These are phyloP conservation scores for Sinopyrophorus schimmeli DNA, from an alignment of 2,888 invertebrate genomes.

Conservation along the genomic window DNA sequence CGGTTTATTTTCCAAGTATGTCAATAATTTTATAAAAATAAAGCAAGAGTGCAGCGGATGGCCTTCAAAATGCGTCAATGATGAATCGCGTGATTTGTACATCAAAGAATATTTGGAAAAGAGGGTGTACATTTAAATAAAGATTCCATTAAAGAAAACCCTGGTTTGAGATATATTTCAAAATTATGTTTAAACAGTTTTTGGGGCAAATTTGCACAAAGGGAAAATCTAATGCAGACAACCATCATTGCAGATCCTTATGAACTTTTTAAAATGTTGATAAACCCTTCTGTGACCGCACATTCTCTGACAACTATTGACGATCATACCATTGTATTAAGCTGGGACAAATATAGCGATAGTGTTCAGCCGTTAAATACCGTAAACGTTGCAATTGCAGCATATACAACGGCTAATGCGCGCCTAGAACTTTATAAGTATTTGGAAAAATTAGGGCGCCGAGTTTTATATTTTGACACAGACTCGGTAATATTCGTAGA, in stretches of 20 bases:
- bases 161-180: no score
- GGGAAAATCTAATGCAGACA: no score
- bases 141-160: no score
- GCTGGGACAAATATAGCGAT: no score
- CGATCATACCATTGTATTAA: no score
- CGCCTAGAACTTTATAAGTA: constrained; percentile 2
- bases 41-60: constrained; percentile 40
- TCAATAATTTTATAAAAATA: constrained; percentile 40
- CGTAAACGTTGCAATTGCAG: constrained; percentile 45
- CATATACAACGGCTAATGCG: constrained; percentile 41
- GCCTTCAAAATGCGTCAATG: constrained; percentile 27
- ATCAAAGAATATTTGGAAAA: constrained; percentile 33
- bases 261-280: no score
- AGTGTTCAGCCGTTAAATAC: constrained; percentile 25
- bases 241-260: no score
- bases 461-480: constrained; percentile 48
- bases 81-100: constrained; percentile 32
- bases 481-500: constrained; percentile 21
- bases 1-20: constrained; percentile 35
- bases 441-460: constrained; percentile 32
- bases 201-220: no score
- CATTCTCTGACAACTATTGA: no score
- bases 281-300: no score
- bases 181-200: no score
- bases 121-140: no score